A percentile compares a stretch with the other conserved stretches of the same genome.
Evolutionary conservation across 2,113 vertebrate species (phyloP).

Genomic region (Merops nubicus): DNA sequence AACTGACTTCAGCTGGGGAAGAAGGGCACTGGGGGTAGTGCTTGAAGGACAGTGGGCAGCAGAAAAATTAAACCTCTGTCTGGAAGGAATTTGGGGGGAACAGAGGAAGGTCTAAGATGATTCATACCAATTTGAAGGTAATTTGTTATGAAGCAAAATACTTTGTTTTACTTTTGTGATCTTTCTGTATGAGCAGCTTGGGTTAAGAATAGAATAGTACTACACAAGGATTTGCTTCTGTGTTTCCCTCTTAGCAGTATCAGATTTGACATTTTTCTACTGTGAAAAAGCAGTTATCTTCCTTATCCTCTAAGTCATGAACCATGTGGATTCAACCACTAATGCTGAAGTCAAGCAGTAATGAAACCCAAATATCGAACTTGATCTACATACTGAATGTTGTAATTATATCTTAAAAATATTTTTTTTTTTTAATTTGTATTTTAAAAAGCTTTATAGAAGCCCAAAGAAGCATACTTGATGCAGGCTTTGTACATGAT

Average conservation of each 20-base stretch:
- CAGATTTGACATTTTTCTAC: not conserved
- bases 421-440: not conserved
- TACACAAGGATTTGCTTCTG: not conserved
- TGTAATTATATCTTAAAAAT: slow-evolving; percentile 18
- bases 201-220: not conserved
- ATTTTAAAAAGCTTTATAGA: slow-evolving; percentile 2
- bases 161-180: not conserved
- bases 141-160: not conserved
- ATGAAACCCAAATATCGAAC: slow-evolving; percentile 58
- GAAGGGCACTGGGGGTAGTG: not conserved
- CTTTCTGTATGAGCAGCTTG: not conserved
- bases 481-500: slow-evolving; percentile 26
- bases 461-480: slow-evolving; percentile 6
- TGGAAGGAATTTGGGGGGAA: not conserved
- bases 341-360: slow-evolving; percentile 25
- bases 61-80: not conserved
- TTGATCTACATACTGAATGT: slow-evolving; percentile 35
- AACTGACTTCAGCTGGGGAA: not conserved
- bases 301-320: not conserved
- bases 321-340: slow-evolving; percentile 14
- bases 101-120: not conserved
- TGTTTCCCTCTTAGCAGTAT: slow-evolving; percentile 1
- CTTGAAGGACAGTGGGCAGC: not conserved
- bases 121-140: not conserved
- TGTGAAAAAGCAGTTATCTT: not conserved